phyloP scores from a whole-genome alignment of 1,140 invertebrate species.

The Globodera ellingtonae region DNA sequence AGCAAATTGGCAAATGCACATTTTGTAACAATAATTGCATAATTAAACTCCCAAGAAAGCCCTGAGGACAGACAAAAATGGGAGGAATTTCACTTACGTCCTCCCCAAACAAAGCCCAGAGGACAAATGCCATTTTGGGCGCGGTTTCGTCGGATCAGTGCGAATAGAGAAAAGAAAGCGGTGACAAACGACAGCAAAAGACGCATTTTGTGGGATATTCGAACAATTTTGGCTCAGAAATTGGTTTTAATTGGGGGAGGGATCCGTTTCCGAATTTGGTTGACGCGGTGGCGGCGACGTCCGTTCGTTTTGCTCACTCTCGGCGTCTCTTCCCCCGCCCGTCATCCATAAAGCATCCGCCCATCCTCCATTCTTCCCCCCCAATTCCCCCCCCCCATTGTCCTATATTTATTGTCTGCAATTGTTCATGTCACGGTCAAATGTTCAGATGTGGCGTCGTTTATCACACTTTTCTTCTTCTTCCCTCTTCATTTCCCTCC shows the following conservation, averaged over 20 bases:
- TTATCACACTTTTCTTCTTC: too few species aligned
- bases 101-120: slow-evolving; percentile 35
- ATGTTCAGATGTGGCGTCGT: too few species aligned
- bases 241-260: background rate
- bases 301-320: too few species aligned
- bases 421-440: too few species aligned
- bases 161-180: slow-evolving; percentile 1
- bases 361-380: background rate
- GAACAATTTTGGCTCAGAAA: background rate
- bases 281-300: background rate
- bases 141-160: background rate
- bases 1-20: background rate
- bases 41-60: too few species aligned
- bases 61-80: background rate
- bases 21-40: background rate
- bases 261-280: background rate
- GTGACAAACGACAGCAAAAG: background rate
- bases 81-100: slow-evolving; percentile 23
- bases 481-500: too few species aligned
- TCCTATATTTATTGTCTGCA: too few species aligned
- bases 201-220: background rate
- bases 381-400: background rate
- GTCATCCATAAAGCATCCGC: too few species aligned
- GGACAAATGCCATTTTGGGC: slow-evolving; percentile 32
- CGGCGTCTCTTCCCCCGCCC: too few species aligned